phyloP scores from a whole-genome alignment of 2,113 vertebrate species.

The Pungitius pungitius region DNA sequence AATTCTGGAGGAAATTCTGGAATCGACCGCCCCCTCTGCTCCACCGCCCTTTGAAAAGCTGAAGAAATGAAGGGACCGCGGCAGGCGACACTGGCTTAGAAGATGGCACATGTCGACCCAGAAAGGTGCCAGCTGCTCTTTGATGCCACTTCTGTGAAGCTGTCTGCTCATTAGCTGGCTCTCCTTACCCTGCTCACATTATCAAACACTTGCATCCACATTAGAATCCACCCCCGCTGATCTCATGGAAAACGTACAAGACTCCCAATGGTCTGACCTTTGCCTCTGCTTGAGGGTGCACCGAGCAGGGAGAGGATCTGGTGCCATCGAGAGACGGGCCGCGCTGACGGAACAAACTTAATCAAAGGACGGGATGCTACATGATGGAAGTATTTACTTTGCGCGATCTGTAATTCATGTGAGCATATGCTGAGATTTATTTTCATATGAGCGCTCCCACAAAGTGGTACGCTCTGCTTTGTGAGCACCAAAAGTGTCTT shows the following conservation, averaged over 20 bases:
- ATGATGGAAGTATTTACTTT: constrained; percentile 63
- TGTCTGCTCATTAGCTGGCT: constrained; percentile 76
- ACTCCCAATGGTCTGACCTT: constrained; percentile 66
- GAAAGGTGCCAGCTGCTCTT: constrained; percentile 73
- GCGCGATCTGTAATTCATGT: constrained; percentile 67
- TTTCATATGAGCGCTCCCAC: constrained; percentile 55
- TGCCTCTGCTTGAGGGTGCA: constrained; percentile 37
- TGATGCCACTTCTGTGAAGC: constrained; percentile 75
- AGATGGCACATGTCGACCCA: constrained; percentile 73
- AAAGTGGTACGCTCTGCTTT: constrained; percentile 51
- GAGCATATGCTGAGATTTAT: constrained; percentile 68
- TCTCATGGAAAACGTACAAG: constrained; percentile 67
- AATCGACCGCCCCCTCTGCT: too few species aligned
- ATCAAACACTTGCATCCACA: constrained; percentile 69
- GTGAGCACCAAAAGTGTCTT: constrained; percentile 49
- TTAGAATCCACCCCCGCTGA: constrained; percentile 68
- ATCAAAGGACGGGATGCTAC: constrained; percentile 56
- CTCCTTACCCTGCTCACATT: constrained; percentile 65
- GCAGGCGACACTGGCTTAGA: constrained; percentile 58
- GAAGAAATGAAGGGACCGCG: constrained; percentile 48
- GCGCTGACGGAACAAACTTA: constrained; percentile 46
- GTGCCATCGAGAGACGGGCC: constrained; percentile 7
- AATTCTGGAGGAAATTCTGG: constrained; percentile 36
- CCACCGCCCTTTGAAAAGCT: constrained; percentile 43
- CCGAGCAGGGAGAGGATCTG: constrained; percentile 7